Conservation (phyloP, 1,140 invertebrate genomes). For the Mycetomoellerius zeteki region DNA sequence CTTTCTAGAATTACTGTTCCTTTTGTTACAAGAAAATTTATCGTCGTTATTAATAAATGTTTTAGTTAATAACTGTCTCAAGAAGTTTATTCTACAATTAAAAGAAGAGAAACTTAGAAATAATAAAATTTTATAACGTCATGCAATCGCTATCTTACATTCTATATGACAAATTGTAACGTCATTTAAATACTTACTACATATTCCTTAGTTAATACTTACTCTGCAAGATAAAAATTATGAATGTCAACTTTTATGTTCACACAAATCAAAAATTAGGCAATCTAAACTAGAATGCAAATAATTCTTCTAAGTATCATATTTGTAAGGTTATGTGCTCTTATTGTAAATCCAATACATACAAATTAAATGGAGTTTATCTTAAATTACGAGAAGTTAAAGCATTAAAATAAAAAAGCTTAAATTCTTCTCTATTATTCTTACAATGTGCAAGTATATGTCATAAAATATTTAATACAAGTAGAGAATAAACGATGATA, state of each 20-base stretch:
- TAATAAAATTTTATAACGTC: background rate
- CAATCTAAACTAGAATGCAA: background rate
- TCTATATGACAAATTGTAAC: background rate
- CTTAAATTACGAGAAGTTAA: conserved; percentile 9
- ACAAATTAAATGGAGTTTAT: background rate
- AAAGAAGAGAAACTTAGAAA: background rate
- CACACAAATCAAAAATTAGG: conserved; percentile 3
- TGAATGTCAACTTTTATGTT: background rate
- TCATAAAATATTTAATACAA: background rate
- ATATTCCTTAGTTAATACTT: conserved; percentile 21
- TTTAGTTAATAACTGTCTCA: background rate
- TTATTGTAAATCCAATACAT: background rate
- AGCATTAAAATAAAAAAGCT: background rate
- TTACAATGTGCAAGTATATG: background rate
- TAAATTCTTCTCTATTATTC: background rate
- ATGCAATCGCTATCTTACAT: background rate
- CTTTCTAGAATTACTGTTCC: background rate
- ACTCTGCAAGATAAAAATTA: conserved; percentile 22
- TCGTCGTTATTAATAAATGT: background rate
- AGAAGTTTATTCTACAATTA: background rate
- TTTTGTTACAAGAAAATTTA: background rate
- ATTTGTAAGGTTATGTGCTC: conserved; percentile 5
- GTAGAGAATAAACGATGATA: background rate
- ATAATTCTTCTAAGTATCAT: background rate
- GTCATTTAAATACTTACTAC: conserved; percentile 20